These are phyloP conservation scores for Trimorus sp. DNA, from an alignment of 2,888 invertebrate species.

Conservation along the genomic window DNA sequence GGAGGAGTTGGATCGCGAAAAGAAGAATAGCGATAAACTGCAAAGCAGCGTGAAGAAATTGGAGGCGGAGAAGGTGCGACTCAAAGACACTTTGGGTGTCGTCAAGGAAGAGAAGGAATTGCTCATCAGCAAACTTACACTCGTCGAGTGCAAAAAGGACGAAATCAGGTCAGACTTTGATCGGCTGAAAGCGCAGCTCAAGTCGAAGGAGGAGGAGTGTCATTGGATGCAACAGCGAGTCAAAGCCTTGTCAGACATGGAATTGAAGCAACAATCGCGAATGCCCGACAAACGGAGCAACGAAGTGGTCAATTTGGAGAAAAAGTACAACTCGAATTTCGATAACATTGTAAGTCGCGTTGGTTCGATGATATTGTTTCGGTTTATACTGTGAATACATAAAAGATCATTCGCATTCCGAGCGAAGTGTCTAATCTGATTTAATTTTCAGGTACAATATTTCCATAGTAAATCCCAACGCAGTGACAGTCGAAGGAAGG, in stretches of 20 bases:
- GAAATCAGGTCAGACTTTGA: constrained; percentile 82
- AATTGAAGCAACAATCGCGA: constrained; percentile 83
- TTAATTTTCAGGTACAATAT: constrained; percentile 82
- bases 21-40: constrained; percentile 78
- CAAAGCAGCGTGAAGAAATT: constrained; percentile 81
- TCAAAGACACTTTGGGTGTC: constrained; percentile 82
- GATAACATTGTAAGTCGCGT: constrained; percentile 40
- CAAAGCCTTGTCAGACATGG: constrained; percentile 82
- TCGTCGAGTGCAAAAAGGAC: constrained; percentile 81
- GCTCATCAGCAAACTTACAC: constrained; percentile 73
- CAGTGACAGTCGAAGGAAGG: constrained; percentile 92
- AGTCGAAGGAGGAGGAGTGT: constrained; percentile 83
- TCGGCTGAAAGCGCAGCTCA: constrained; percentile 82
- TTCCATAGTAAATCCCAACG: constrained; percentile 88
- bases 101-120: constrained; percentile 82
- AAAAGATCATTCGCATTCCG: too few species aligned
- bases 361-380: too few species aligned
- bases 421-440: too few species aligned
- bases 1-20: constrained; percentile 72
- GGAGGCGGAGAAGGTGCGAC: constrained; percentile 82
- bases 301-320: constrained; percentile 18
- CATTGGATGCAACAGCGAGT: constrained; percentile 82
- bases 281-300: constrained; percentile 78
- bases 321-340: constrained; percentile 23
- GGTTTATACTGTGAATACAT: too few species aligned